Evolutionary conservation across 2,888 invertebrate genomes (phyloP).

Genomic region (Petrophora chlorosata): DNA sequence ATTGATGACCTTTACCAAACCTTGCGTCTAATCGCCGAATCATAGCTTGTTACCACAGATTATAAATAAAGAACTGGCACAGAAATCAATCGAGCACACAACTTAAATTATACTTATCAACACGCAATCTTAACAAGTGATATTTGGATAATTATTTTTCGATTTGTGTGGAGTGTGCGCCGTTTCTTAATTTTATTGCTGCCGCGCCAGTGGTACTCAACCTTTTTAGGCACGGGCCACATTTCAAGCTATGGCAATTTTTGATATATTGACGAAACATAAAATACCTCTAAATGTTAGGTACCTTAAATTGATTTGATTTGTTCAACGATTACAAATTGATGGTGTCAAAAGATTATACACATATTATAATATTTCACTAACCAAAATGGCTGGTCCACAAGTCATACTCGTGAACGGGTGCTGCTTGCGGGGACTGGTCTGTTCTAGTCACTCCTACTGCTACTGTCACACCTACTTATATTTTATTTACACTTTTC

Average conservation of each 20-base stretch:
- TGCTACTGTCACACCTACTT: no score
- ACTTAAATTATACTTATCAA: slow-evolving; percentile 27
- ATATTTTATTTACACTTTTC: no score
- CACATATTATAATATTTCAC: no score
- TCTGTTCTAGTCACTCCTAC: no score
- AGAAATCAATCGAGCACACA: slow-evolving; percentile 28
- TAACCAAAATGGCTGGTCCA: no score
- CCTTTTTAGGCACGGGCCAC: background rate
- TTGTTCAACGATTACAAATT: no score
- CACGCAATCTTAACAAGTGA: slow-evolving; percentile 22
- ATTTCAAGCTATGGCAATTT: background rate
- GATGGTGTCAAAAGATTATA: no score
- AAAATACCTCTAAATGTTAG: no score
- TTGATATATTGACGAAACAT: no score
- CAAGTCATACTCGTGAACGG: no score
- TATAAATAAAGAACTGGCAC: slow-evolving; percentile 23
- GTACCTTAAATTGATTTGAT: no score
- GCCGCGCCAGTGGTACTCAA: background rate
- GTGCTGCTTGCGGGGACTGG: no score
- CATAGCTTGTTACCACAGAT: slow-evolving; percentile 29
- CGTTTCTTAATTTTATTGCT: slow-evolving; percentile 9
- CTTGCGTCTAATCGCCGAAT: slow-evolving; percentile 26
- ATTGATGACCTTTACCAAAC: slow-evolving; percentile 21
- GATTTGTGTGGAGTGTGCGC: slow-evolving; percentile 26
- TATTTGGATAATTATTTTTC: slow-evolving; percentile 33